A percentile compares a stretch with the other conserved stretches of the same genome.
These are phyloP conservation scores for Gymnarchus niloticus DNA, from an alignment of 2,113 vertebrate species.

Conservation along the genomic window DNA sequence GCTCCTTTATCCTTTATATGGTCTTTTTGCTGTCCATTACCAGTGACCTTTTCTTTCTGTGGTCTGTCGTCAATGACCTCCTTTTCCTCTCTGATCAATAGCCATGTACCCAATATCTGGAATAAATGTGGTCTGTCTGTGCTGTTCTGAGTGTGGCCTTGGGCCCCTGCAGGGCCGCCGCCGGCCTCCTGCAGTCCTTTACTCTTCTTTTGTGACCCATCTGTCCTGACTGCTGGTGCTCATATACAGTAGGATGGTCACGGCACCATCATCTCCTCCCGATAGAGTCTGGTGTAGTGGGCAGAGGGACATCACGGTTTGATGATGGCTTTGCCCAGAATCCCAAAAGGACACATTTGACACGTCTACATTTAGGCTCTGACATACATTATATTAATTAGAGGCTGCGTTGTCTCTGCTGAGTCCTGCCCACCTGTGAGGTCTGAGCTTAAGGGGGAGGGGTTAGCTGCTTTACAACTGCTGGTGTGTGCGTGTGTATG, in stretches of 20 bases:
- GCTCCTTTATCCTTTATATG: background rate
- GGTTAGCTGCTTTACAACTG: background rate
- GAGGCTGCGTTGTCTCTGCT: background rate
- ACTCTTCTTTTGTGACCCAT: background rate
- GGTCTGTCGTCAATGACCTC: background rate
- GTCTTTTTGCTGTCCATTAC: background rate
- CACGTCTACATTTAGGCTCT: background rate
- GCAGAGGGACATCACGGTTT: background rate
- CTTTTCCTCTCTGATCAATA: background rate
- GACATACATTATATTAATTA: constrained; percentile 10
- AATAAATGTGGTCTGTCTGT: background rate
- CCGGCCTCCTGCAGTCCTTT: background rate
- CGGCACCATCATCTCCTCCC: background rate
- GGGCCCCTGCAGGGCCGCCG: too few relatives aligned
- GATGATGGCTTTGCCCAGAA: background rate
- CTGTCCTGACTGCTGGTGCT: background rate
- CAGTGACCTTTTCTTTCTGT: background rate
- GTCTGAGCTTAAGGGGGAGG: background rate
- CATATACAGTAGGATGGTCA: background rate
- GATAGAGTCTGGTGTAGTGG: background rate
- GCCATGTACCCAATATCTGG: background rate
- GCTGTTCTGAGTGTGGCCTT: background rate
- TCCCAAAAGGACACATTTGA: background rate
- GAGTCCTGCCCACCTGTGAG: background rate
- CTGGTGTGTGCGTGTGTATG: background rate